Evolutionary conservation across 1,140 invertebrate species (phyloP), one percentile per base, ranked within the genome.

Genomic region (Lerema accius): DNA sequence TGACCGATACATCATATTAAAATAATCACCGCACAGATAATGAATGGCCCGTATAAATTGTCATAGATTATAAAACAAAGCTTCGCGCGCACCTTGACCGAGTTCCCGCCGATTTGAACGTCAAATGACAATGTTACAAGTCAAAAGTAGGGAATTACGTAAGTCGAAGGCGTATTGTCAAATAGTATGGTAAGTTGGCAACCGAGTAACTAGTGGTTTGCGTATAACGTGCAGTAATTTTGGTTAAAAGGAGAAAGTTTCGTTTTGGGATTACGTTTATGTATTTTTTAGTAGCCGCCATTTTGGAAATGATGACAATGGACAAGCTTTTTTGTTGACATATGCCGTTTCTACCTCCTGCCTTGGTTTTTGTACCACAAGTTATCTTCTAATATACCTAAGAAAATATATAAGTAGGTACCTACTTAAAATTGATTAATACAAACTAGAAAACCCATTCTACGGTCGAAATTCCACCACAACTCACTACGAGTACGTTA

Each of bases 21-120:
- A 43, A 48, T 59, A 59, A 59, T 48, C 35, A 48, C 48, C 0
- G 53, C 53, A 45, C 55, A 48, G 55, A 59, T 59, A 59, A 59
- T 59, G 28, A 59, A 48, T 43, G 55, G 55, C 3, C 32, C n/a
- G 15, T 23, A 59, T 59, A 59, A 59, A 59, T 59, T 59, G 55
- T 59, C 55, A 59, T 43, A 59, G 55, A 59, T 59, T 59, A 59
- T 59, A 46, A 58, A 59, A 59, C 55, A 59, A 59, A 59, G 55
- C 42, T 59, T 32, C 55, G 42, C 26, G 15, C 55, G 42, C 55
- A 39, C 67, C 63, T 70, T 70, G 67, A 70, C 67, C 67, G 64
- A 56, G 28, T 70, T 70, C 67, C 67, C 67, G 64, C 28, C 49
- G 53, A 49, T 65, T 69, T 59, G 43, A 58, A 48, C 63, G 65